These are phyloP conservation scores for Branchellion lobata DNA, from an alignment of 2,888 invertebrate genomes.

Conservation along the genomic window DNA sequence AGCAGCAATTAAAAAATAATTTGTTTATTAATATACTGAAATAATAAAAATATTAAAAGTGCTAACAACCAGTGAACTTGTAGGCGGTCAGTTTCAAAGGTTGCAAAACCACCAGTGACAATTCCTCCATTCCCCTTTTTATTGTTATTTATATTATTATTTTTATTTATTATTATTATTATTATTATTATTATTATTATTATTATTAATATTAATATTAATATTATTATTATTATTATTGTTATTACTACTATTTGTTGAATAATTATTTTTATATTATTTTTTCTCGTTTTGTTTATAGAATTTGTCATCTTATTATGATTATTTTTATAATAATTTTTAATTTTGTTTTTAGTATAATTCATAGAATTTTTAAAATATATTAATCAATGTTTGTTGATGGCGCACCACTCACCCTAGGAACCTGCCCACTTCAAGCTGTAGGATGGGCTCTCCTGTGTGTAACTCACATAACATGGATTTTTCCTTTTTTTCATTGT, in stretches of 20 bases:
- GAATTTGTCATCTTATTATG: constrained; percentile 11
- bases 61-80: not conserved
- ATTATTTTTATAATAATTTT: not conserved
- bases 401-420: constrained; percentile 72
- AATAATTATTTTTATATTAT: not conserved
- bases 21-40: too few relatives aligned
- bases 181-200: not conserved
- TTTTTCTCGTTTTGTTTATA: not conserved
- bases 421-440: constrained; percentile 79
- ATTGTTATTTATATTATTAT: not conserved
- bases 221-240: not conserved
- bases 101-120: constrained; percentile 6
- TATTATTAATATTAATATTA: not conserved
- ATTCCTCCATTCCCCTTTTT: not conserved
- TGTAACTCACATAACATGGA: constrained; percentile 75
- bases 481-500: constrained; percentile 49
- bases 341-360: not conserved
- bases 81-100: not conserved
- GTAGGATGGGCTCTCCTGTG: constrained; percentile 74
- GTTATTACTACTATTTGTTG: not conserved
- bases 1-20: too few relatives aligned
- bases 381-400: not conserved
- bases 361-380: too few relatives aligned
- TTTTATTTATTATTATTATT: not conserved
- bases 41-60: too few relatives aligned